These are phyloP conservation scores for Trichogramma evanescens DNA, from an alignment of 2,888 invertebrate genomes.

Conservation along the genomic window DNA sequence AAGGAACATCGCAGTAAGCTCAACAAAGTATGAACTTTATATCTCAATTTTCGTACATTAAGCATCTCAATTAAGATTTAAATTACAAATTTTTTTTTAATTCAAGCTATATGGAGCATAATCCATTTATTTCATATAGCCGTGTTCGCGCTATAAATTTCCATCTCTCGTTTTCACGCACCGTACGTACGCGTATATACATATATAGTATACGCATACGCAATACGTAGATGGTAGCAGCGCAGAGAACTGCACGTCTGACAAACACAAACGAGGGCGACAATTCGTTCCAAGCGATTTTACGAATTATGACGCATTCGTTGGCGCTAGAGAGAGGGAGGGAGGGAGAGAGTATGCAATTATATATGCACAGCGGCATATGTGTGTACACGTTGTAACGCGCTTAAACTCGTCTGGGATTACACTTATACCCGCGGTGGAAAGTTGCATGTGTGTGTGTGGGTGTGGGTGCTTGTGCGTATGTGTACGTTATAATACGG, in stretches of 20 bases:
- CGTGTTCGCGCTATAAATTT: too few species aligned
- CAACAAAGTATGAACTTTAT: too few species aligned
- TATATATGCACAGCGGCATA: constrained; percentile 6
- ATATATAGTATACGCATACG: too few species aligned
- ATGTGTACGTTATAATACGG: constrained; percentile 18
- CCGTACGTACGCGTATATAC: neutral
- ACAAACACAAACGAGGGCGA: neutral
- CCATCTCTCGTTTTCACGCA: neutral
- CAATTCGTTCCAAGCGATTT: constrained; percentile 12
- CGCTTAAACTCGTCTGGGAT: constrained; percentile 10
- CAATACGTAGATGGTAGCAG: too few species aligned
- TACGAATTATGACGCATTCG: constrained; percentile 7
- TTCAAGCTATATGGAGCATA: too few species aligned
- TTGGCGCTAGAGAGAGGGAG: neutral
- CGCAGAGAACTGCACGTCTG: too few species aligned
- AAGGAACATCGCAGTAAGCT: too few species aligned
- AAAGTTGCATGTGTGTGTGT: neutral
- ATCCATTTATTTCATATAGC: too few species aligned
- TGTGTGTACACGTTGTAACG: constrained; percentile 1
- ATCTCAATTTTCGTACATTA: too few species aligned
- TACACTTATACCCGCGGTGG: constrained; percentile 3
- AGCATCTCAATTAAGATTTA: too few species aligned
- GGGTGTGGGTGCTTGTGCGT: neutral
- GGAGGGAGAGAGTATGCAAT: constrained; percentile 9
- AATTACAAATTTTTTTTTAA: too few species aligned